These are phyloP conservation scores for Leuciscus waleckii DNA, from an alignment of 2,797 vertebrate species.

Conservation along the genomic window DNA sequence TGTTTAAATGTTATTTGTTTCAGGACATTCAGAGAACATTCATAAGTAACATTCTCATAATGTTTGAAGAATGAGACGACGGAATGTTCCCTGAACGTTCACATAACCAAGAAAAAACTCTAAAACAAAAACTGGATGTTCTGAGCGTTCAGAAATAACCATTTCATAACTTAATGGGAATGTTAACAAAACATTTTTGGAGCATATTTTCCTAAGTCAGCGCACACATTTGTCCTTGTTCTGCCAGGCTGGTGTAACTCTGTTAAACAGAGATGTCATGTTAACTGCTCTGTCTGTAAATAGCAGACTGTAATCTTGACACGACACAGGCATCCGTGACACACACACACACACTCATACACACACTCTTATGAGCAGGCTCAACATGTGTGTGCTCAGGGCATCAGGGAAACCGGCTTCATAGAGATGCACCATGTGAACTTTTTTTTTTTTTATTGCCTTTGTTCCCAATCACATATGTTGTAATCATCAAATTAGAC, in stretches of 20 bases:
- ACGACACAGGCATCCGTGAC: constrained; percentile 44
- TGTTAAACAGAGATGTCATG: constrained; percentile 2
- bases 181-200: not conserved
- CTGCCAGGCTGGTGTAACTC: not conserved
- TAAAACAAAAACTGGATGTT: not conserved
- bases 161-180: not conserved
- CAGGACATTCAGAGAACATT: not conserved
- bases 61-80: not conserved
- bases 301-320: constrained; percentile 51
- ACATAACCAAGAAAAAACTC: not conserved
- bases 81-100: not conserved
- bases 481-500: no score
- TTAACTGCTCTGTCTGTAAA: not conserved
- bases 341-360: not conserved
- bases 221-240: not conserved
- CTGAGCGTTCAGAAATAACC: not conserved
- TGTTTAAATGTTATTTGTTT: not conserved
- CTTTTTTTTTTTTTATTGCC: no score
- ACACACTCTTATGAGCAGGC: no score
- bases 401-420: not conserved
- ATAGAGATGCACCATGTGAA: no score
- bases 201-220: not conserved
- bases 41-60: not conserved
- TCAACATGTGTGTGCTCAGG: not conserved
- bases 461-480: no score